These are phyloP conservation scores for Dendropsophus ebraccatus DNA, from an alignment of 2,113 vertebrate species.

Conservation along the genomic window DNA sequence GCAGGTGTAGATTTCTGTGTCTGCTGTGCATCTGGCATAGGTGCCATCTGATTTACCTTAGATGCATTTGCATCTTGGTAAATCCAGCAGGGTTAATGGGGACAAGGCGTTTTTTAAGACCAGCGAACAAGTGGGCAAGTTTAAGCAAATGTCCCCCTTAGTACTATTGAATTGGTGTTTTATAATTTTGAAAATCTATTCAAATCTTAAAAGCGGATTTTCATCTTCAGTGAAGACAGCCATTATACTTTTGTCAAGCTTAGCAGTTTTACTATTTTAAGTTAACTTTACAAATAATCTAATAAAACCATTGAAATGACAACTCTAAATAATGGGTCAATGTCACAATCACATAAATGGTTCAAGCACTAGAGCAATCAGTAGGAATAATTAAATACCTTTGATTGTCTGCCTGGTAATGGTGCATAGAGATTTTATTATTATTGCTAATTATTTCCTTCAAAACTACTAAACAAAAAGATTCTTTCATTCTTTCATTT, in stretches of 20 bases:
- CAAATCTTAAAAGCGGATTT: background rate
- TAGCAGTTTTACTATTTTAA: background rate
- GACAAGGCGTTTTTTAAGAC: too few species aligned
- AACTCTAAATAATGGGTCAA: slow-evolving; percentile 32
- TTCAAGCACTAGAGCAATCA: slow-evolving; percentile 33
- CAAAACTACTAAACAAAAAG: slow-evolving; percentile 43
- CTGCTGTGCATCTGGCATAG: too few species aligned
- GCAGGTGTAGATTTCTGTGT: too few species aligned
- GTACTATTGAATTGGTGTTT: background rate
- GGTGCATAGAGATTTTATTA: slow-evolving; percentile 33
- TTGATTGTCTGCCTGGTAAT: slow-evolving; percentile 45
- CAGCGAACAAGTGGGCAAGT: too few species aligned
- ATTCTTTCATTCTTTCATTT: slow-evolving; percentile 39
- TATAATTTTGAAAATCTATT: background rate
- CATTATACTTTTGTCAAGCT: background rate
- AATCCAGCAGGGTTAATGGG: too few species aligned
- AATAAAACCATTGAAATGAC: slow-evolving; percentile 2
- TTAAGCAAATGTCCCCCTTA: too few species aligned
- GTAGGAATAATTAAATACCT: slow-evolving; percentile 39
- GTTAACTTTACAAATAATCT: slow-evolving; percentile 10
- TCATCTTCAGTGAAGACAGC: background rate
- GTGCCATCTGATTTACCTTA: too few species aligned
- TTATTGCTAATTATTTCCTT: slow-evolving; percentile 43
- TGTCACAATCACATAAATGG: slow-evolving; percentile 16
- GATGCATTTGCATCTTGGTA: too few species aligned